Base-by-base conservation (phyloP, 2,888 invertebrate genomes). In the Eupeodes latifasciatus region DNA sequence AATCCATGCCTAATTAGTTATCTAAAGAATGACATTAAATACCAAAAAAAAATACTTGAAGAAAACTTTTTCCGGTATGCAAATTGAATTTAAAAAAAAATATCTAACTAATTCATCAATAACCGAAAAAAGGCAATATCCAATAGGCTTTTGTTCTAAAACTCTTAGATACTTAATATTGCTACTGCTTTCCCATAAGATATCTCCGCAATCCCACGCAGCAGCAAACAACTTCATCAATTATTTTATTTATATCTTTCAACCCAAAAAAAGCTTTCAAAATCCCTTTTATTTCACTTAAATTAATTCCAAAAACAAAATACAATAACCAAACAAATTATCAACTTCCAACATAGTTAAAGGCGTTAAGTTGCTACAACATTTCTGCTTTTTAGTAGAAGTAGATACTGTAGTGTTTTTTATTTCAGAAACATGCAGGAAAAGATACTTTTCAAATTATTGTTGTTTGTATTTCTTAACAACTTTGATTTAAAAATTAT, bases 161-260 rank as follows among this genome's bases (percentile, higher is more conserved):
- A 40, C 9, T 40, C 40, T 27, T 27, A 27, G 27, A 27, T 27
- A 27, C 27, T 27, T 51, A 40, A 77, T n/a, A 55, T 72, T 47
- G 77, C 57, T 36, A 59, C 72, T 59, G 74, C 85, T 85, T 85
- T 85, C 72, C 64, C 80, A 71, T 7, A 71, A 55, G 34, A 51
- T 2, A 19, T 53, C 27, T 27, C 27, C 27, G 2, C 27, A 27
- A 27, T 27, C 12, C 49, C 47, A 4, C 64, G 49, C 19, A 71
- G 27, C 27, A 27, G 27, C 27, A 27, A 3, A 53, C 66, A 53
- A 69, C 81, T 69, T 49, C 64, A 85, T 80, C 64, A 85, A 81
- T 66, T 81, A 59, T 19, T 67, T 76, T 80, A 59, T 19, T 67
- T 76, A 76, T 69, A 75, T 78, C 78, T 80, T 9, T 53, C 55